These are phyloP conservation scores for Plemyria rubiginata DNA, from an alignment of 2,888 invertebrate species.

Conservation along the genomic window DNA sequence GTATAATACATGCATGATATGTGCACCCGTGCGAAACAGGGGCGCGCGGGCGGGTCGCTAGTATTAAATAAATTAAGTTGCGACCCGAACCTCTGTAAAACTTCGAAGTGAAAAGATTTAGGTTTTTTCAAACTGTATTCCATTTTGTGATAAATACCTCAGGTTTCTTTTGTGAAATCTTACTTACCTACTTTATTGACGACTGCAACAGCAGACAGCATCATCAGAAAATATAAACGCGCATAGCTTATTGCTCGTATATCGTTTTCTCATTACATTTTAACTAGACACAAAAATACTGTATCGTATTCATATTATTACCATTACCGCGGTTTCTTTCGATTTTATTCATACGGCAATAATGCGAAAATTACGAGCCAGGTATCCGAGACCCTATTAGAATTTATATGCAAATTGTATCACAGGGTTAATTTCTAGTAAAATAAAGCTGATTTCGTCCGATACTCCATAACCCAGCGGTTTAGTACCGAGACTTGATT, in stretches of 20 bases:
- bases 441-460: constrained; percentile 9
- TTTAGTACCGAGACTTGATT: constrained; percentile 15
- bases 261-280: constrained; percentile 15
- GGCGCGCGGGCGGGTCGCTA: too few species aligned
- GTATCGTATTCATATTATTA: constrained; percentile 16
- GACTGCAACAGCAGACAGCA: not conserved
- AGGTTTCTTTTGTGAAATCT: not conserved
- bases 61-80: too few species aligned
- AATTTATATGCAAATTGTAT: constrained; percentile 32
- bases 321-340: constrained; percentile 13
- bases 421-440: constrained; percentile 31
- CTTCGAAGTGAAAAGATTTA: too few species aligned
- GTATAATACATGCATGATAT: too few species aligned
- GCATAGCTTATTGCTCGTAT: not conserved
- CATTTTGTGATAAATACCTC: too few species aligned
- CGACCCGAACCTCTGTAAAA: too few species aligned
- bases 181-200: not conserved
- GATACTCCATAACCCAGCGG: constrained; percentile 12
- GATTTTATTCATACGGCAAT: constrained; percentile 21
- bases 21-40: too few species aligned
- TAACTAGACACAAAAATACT: constrained; percentile 25
- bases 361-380: constrained; percentile 21
- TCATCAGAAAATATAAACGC: not conserved
- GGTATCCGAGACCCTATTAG: constrained; percentile 17
- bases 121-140: too few species aligned